These are phyloP conservation scores for Eupeodes latifasciatus DNA, from an alignment of 2,888 invertebrate genomes.

Conservation along the genomic window DNA sequence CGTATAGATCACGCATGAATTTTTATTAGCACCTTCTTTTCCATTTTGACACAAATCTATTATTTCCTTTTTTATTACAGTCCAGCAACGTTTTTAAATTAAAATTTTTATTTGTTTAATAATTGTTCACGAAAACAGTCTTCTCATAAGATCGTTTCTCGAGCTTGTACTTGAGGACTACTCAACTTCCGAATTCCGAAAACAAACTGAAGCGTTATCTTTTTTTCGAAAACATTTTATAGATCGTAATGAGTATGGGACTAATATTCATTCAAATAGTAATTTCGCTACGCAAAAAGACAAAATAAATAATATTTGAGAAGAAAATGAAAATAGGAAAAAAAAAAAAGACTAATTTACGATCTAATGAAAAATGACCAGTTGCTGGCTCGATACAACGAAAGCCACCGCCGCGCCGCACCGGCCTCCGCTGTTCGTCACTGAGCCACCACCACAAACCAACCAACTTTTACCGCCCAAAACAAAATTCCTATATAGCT, in stretches of 20 bases:
- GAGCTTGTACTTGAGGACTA: background rate
- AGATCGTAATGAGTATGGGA: slow-evolving; percentile 57
- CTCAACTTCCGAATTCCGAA: slow-evolving; percentile 52
- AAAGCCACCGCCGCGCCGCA: slow-evolving; percentile 30
- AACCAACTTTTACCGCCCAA: too few relatives aligned
- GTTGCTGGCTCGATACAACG: slow-evolving; percentile 48
- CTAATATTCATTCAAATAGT: slow-evolving; percentile 61
- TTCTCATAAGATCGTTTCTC: slow-evolving; percentile 20
- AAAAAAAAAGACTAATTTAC: slow-evolving; percentile 55
- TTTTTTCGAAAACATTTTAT: slow-evolving; percentile 68
- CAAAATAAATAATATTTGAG: slow-evolving; percentile 4
- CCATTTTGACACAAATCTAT: slow-evolving; percentile 38
- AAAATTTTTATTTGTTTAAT: background rate
- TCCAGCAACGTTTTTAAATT: background rate
- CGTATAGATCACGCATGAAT: too few relatives aligned
- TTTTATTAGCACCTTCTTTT: slow-evolving; percentile 33
- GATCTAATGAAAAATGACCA: slow-evolving; percentile 74
- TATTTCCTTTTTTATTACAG: background rate
- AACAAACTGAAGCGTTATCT: slow-evolving; percentile 66
- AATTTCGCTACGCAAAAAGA: slow-evolving; percentile 45
- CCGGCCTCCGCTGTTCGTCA: background rate
- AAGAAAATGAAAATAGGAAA: slow-evolving; percentile 1
- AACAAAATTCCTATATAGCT: background rate
- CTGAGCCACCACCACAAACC: background rate
- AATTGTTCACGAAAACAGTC: background rate